A percentile compares a stretch with the other conserved stretches of the same genome.
These are phyloP conservation scores for Anguilla pacifica DNA, from an alignment of 2,797 vertebrate species.

Conservation along the genomic window DNA sequence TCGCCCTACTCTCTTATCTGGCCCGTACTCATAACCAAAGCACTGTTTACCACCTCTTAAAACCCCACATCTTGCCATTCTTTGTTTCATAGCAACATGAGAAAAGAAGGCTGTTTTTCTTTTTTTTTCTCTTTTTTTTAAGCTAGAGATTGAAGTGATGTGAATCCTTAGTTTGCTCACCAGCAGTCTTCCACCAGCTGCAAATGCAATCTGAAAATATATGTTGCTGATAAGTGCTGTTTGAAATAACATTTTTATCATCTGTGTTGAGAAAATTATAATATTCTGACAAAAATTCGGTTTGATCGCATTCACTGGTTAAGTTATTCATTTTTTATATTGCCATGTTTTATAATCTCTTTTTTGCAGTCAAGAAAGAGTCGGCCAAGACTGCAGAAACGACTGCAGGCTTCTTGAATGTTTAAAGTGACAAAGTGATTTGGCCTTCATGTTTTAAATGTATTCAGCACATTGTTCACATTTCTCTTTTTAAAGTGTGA, in stretches of 20 bases:
- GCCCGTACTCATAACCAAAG: constrained; percentile 59
- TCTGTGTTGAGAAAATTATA: background rate
- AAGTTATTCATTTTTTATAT: background rate
- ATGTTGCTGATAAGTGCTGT: background rate
- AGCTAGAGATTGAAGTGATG: background rate
- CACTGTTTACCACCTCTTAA: constrained; percentile 54
- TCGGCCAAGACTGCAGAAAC: background rate
- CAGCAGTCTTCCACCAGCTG: background rate
- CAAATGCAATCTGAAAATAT: background rate
- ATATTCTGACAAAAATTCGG: background rate
- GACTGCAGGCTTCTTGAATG: background rate
- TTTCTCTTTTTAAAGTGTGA: background rate
- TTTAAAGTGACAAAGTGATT: background rate
- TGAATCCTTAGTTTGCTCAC: background rate
- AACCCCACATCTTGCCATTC: constrained; percentile 51
- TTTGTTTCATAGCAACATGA: constrained; percentile 44
- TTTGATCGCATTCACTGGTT: background rate
- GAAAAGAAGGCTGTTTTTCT: constrained; percentile 41
- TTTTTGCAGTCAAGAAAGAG: background rate
- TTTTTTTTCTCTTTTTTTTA: background rate
- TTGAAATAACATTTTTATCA: constrained; percentile 23
- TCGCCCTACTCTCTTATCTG: constrained; percentile 62
- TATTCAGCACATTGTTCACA: background rate
- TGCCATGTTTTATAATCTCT: background rate
- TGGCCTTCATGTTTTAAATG: background rate